phyloP scores from a whole-genome alignment of 2,797 vertebrate genomes.

The Tenualosa thibaudeaui region DNA sequence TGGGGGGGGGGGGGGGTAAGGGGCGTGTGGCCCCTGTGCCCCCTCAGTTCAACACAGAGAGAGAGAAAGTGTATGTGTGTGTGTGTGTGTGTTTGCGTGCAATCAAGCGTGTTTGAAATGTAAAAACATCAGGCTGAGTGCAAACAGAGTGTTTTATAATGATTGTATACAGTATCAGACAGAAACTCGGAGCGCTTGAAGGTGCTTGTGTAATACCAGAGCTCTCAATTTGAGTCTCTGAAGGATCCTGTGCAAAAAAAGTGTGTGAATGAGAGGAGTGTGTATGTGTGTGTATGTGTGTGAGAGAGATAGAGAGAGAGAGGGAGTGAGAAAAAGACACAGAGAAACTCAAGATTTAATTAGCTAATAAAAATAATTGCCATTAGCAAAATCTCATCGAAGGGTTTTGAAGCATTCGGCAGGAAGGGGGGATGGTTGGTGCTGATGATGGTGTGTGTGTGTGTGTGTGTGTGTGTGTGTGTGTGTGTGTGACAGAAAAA shows the following conservation, averaged over 20 bases:
- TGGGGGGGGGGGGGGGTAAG: background rate
- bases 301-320: conserved; percentile 36
- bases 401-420: conserved; percentile 63
- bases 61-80: background rate
- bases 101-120: conserved; percentile 51
- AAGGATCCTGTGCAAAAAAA: conserved; percentile 50
- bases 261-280: background rate
- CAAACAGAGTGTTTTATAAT: conserved; percentile 50
- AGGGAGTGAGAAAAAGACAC: conserved; percentile 30
- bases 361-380: conserved; percentile 80
- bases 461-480: background rate
- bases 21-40: background rate
- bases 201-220: conserved; percentile 61
- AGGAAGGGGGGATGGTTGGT: conserved; percentile 6
- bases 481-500: conserved; percentile 32
- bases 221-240: conserved; percentile 63
- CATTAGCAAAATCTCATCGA: conserved; percentile 72
- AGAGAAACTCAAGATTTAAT: conserved; percentile 74
- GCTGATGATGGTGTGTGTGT: background rate
- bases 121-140: conserved; percentile 50
- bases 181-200: conserved; percentile 62
- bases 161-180: conserved; percentile 51
- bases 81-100: background rate
- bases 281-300: background rate
- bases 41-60: background rate